Conservation (phyloP, 2,888 invertebrate genomes). For the Melinaea marsaeus region DNA sequence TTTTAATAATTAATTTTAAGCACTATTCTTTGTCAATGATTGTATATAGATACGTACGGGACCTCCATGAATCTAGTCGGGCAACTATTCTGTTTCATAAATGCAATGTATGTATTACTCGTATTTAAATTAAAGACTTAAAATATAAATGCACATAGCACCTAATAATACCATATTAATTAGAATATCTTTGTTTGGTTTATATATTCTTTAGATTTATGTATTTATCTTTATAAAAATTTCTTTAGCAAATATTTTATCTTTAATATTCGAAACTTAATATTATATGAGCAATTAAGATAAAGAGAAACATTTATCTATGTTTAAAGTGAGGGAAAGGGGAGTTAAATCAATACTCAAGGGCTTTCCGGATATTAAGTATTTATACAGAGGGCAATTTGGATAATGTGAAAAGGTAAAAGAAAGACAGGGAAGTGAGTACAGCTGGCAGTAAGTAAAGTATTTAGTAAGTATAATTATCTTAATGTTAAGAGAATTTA, state of each 20-base stretch:
- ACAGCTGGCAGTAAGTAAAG: background rate
- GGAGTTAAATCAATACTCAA: constrained; percentile 26
- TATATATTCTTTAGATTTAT: background rate
- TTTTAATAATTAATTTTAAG: too few species aligned
- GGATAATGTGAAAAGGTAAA: constrained; percentile 16
- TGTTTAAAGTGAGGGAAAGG: constrained; percentile 19
- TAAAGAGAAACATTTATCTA: background rate
- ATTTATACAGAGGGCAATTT: constrained; percentile 27
- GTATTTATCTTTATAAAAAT: background rate
- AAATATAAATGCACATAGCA: too few species aligned
- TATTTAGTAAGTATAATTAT: background rate
- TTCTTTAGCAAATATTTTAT: background rate
- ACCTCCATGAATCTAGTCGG: too few species aligned
- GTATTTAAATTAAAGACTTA: too few species aligned
- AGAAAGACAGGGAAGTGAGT: background rate
- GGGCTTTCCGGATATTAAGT: constrained; percentile 28
- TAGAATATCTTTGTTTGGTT: too few species aligned
- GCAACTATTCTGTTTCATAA: too few species aligned
- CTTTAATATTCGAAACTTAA: background rate
- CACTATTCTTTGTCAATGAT: too few species aligned
- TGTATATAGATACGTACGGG: too few species aligned
- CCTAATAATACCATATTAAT: too few species aligned
- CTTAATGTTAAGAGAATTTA: background rate
- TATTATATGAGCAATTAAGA: background rate
- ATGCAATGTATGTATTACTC: too few species aligned